These are phyloP conservation scores for Poecilia gillii DNA, from an alignment of 2,797 vertebrate species.

Conservation along the genomic window DNA sequence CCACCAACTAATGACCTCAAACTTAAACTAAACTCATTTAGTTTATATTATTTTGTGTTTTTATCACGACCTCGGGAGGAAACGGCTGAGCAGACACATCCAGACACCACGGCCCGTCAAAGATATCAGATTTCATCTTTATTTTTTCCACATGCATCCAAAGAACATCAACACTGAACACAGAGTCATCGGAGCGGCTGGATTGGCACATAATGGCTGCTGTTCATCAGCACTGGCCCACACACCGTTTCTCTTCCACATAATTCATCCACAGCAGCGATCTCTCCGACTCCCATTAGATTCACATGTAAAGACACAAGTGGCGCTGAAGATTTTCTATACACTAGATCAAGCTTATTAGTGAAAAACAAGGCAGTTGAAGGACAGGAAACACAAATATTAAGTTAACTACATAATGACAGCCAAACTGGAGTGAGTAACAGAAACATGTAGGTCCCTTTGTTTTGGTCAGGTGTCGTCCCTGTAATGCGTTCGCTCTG, in stretches of 20 bases:
- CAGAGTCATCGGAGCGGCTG: constrained; percentile 33
- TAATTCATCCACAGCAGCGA: constrained; percentile 7
- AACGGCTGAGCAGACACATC: constrained; percentile 11
- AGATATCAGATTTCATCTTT: constrained; percentile 52
- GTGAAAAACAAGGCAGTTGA: constrained; percentile 52
- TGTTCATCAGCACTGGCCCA: constrained; percentile 38
- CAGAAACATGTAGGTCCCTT: constrained; percentile 48
- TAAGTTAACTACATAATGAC: constrained; percentile 31
- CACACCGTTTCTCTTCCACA: constrained; percentile 17
- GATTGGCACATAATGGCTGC: constrained; percentile 31
- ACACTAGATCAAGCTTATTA: constrained; percentile 34
- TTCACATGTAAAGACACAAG: constrained; percentile 46
- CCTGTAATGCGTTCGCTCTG: constrained; percentile 43
- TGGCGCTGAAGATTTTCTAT: constrained; percentile 30
- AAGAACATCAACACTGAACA: constrained; percentile 70
- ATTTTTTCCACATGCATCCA: constrained; percentile 74
- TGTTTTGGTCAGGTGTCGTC: constrained; percentile 40
- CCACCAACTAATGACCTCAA: background rate
- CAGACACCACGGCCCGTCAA: background rate
- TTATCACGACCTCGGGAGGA: background rate
- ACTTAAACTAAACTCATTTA: background rate
- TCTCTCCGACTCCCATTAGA: constrained; percentile 10
- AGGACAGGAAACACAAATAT: constrained; percentile 34
- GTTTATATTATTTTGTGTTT: no score
- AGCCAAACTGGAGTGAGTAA: constrained; percentile 26